phyloP scores from a whole-genome alignment of 2,888 invertebrate genomes.

The Xestia c-nigrum region DNA sequence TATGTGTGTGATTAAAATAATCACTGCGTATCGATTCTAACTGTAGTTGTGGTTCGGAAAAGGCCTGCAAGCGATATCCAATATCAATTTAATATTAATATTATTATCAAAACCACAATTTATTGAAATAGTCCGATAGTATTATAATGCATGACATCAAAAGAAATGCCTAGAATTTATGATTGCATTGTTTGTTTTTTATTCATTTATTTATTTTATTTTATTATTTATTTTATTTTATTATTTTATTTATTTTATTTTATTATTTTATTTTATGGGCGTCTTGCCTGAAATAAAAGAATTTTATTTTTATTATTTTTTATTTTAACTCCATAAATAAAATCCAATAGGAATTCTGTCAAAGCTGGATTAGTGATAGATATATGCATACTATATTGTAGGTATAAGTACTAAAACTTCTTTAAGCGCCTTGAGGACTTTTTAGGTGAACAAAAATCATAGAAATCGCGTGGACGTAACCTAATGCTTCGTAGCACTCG shows the following conservation, averaged over 20 bases:
- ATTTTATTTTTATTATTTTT: too few relatives aligned
- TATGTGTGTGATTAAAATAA: conserved; percentile 47
- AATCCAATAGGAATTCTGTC: not conserved
- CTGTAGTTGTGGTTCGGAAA: conserved; percentile 1
- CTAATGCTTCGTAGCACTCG: too few relatives aligned
- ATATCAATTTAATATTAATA: conserved; percentile 1
- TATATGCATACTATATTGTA: not conserved
- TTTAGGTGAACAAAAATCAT: too few relatives aligned
- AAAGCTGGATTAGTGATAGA: not conserved
- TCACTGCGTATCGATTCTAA: conserved; percentile 24
- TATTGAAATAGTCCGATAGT: not conserved
- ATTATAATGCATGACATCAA: not conserved
- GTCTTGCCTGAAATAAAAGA: too few relatives aligned
- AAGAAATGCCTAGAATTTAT: not conserved
- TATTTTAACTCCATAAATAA: not conserved
- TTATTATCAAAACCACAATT: conserved; percentile 1
- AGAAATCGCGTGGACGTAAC: too few relatives aligned
- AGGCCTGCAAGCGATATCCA: conserved; percentile 12
- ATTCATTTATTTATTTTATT: too few relatives aligned
- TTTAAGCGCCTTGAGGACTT: too few relatives aligned
- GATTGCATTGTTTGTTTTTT: not conserved
- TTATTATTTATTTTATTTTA: too few relatives aligned
- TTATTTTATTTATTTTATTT: too few relatives aligned
- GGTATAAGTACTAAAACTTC: not conserved
- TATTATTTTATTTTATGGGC: too few relatives aligned